Base-by-base conservation (phyloP, 2,797 vertebrate species). In the Pangasius macronema region DNA sequence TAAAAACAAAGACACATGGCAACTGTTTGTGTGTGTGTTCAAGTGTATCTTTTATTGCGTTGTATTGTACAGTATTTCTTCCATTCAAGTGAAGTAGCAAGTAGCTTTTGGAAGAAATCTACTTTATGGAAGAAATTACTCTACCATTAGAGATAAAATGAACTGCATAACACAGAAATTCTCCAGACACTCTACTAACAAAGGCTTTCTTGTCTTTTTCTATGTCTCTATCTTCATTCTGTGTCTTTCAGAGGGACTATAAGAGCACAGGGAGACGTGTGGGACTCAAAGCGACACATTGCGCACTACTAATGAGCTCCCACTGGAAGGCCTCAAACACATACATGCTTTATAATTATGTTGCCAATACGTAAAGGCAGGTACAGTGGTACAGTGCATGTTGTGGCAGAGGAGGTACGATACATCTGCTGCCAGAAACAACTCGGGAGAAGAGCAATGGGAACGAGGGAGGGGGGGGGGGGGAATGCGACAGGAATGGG, bases 291-390 rank as follows among this genome's bases (percentile, higher is more conserved):
- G 85, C 92, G 90, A 92, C 91, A 90, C 87, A 87, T 84, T 88
- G 42, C 88, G 87, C 84, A 89, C 87, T 73, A 92, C 95, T 96
- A 96, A 96, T 96, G 95, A 96, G 95, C 93, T 95, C 95, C 95
- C 94, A 89, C 91, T 88, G 94, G 95, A 95, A 93, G 91, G 85
- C 20, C 77, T 89, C 80, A 86, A 87, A 89, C 81, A 77, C 89
- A 80, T 84, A 87, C 89, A 84, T 85, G 87, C 73, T 53, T 91
- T 90, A 86, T 87, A 86, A 90, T 89, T 89, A 82, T 84, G 67
- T 87, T 89, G 90, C 82, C 89, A 88, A 88, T 87, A 91, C 85
- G 84, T 89, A 87, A 73, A 67, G 55, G 85, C 82, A 85, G 87
- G 65, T 83, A 84, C 85, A 86, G 87, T 46, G 46, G 85, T 75